phyloP scores from a whole-genome alignment of 2,888 invertebrate species.

The Punctoribates punctum region DNA sequence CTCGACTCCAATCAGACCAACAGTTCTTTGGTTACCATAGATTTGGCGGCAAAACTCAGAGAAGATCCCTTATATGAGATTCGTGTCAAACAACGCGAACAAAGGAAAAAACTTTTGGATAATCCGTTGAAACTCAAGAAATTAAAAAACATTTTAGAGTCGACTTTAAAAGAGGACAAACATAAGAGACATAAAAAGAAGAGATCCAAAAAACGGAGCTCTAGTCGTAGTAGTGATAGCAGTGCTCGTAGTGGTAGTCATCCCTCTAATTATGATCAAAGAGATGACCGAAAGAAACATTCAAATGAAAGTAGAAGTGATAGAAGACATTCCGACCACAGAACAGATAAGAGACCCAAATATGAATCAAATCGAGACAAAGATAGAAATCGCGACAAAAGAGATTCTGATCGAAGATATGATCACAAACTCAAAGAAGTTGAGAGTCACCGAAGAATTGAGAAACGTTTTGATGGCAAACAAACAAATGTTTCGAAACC shows the following conservation, averaged over 20 bases:
- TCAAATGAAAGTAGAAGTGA: neutral
- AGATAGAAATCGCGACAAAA: conserved; percentile 26
- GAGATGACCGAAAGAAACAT: neutral
- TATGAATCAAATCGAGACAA: conserved; percentile 9
- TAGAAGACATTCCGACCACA: conserved; percentile 9
- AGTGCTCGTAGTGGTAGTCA: neutral
- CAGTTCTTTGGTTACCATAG: conserved; percentile 59
- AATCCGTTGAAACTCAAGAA: conserved; percentile 88
- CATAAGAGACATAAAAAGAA: conserved; percentile 53
- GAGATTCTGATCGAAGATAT: neutral
- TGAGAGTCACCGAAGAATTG: neutral
- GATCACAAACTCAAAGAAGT: neutral
- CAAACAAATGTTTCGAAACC: neutral
- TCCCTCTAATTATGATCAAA: neutral
- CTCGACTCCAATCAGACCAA: conserved; percentile 18
- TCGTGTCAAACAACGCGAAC: conserved; percentile 76
- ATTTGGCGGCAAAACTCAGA: conserved; percentile 78
- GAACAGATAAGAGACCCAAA: conserved; percentile 49
- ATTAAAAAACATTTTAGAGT: conserved; percentile 68
- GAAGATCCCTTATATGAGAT: conserved; percentile 90
- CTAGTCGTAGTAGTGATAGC: neutral
- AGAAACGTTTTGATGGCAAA: neutral
- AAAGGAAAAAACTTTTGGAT: conserved; percentile 73
- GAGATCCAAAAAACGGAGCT: conserved; percentile 47
- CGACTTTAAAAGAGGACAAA: conserved; percentile 56